phyloP scores from a whole-genome alignment of 2,888 invertebrate genomes.

The Dermolepida albohirtum region DNA sequence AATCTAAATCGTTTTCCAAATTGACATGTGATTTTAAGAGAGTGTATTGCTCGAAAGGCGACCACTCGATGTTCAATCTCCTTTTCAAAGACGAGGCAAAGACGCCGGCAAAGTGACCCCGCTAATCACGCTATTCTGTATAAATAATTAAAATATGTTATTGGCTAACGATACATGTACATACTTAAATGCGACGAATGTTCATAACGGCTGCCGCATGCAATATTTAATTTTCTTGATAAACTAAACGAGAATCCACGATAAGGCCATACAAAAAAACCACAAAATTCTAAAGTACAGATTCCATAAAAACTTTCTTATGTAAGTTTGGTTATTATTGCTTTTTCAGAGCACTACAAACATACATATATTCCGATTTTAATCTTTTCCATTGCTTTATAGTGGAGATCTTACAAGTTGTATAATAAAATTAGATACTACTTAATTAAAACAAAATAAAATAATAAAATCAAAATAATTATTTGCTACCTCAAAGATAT shows the following conservation, averaged over 20 bases:
- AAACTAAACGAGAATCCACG: conserved; percentile 7
- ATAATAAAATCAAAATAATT: no score
- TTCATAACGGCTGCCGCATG: not conserved
- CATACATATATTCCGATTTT: no score
- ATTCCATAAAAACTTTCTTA: not conserved
- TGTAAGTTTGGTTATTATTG: conserved; percentile 1
- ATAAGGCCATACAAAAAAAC: not conserved
- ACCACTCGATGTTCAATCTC: not conserved
- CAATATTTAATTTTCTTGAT: not conserved
- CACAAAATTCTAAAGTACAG: not conserved
- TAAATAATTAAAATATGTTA: no score
- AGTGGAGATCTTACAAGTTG: no score
- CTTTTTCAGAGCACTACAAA: no score
- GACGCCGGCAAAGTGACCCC: conserved; percentile 17
- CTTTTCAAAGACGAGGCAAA: conserved; percentile 13
- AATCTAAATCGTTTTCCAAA: conserved; percentile 11
- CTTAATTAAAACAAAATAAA: no score
- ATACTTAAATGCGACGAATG: no score
- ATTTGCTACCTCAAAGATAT: no score
- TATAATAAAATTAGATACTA: no score
- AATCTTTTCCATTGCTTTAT: no score
- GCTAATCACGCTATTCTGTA: not conserved
- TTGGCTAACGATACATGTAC: not conserved
- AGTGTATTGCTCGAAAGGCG: not conserved
- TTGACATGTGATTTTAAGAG: conserved; percentile 5